Percentiles rank a stretch among this genome's conserved stretches.
Conservation (phyloP, 2,113 vertebrate genomes). For the Diadophis punctatus region DNA sequence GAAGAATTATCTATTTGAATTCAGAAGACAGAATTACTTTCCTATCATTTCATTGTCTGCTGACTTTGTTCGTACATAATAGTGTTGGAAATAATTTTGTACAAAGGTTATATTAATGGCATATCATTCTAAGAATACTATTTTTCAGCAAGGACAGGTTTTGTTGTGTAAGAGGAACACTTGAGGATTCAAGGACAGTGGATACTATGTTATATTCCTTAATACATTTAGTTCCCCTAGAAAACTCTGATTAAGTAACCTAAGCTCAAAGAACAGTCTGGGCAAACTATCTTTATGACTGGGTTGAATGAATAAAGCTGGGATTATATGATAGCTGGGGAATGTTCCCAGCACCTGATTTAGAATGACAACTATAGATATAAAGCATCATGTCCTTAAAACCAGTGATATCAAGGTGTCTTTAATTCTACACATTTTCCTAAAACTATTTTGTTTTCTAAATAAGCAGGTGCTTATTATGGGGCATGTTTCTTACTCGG, state of each 20-base stretch:
- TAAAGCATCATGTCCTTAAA: not conserved
- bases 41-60: slow-evolving; percentile 2
- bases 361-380: not conserved
- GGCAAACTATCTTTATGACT: not conserved
- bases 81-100: slow-evolving; percentile 40
- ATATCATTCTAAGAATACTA: slow-evolving; percentile 10
- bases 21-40: slow-evolving; percentile 58
- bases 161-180: not conserved
- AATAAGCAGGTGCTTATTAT: not conserved
- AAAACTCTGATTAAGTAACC: not conserved
- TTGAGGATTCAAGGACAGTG: not conserved
- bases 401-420: not conserved
- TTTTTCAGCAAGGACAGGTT: not conserved
- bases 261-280: not conserved
- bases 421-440: slow-evolving; percentile 7
- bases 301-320: not conserved
- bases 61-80: slow-evolving; percentile 35
- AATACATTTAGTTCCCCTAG: not conserved
- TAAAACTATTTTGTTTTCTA: not conserved
- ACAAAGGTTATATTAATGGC: slow-evolving; percentile 24
- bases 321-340: not conserved
- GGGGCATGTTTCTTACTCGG: not conserved
- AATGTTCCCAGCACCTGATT: not conserved
- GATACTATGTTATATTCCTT: not conserved
- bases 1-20: slow-evolving; percentile 53